phyloP scores from a whole-genome alignment of 2,113 vertebrate genomes.

The Fregata magnificens region DNA sequence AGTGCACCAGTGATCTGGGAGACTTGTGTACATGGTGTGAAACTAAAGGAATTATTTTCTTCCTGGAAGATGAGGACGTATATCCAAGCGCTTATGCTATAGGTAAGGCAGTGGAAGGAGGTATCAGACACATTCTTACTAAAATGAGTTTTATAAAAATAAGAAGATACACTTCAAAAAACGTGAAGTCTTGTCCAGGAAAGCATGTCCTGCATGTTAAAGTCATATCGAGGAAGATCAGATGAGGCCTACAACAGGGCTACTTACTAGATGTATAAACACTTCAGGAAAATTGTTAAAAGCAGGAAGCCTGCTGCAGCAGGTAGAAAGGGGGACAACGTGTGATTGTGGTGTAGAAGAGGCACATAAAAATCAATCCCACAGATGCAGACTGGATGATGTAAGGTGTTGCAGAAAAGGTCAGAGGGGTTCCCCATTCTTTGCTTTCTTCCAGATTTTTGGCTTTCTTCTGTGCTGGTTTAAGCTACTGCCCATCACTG shows the following conservation, averaged over 20 bases:
- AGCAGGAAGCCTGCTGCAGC: background rate
- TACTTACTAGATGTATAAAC: background rate
- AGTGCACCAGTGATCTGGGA: background rate
- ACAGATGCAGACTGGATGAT: background rate
- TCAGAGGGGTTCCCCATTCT: background rate
- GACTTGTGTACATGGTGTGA: background rate
- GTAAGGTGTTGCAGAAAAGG: background rate
- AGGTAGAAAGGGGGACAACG: background rate
- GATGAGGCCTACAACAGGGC: background rate
- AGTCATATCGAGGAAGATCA: background rate
- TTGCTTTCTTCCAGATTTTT: background rate
- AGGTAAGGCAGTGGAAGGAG: background rate
- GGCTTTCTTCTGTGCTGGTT: background rate
- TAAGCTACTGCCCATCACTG: background rate
- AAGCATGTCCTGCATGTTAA: background rate
- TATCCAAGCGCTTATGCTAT: background rate
- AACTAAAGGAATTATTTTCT: background rate
- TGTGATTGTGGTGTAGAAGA: background rate
- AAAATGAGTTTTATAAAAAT: background rate
- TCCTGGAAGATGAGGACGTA: background rate
- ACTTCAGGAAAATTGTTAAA: background rate
- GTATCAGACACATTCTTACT: background rate
- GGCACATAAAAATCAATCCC: background rate
- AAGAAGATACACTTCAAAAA: background rate
- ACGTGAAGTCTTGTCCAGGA: background rate